Percentiles rank a stretch among this genome's conserved stretches.
Evolutionary conservation across 2,113 vertebrate species (phyloP).

Genomic region (Bubo bubo): DNA sequence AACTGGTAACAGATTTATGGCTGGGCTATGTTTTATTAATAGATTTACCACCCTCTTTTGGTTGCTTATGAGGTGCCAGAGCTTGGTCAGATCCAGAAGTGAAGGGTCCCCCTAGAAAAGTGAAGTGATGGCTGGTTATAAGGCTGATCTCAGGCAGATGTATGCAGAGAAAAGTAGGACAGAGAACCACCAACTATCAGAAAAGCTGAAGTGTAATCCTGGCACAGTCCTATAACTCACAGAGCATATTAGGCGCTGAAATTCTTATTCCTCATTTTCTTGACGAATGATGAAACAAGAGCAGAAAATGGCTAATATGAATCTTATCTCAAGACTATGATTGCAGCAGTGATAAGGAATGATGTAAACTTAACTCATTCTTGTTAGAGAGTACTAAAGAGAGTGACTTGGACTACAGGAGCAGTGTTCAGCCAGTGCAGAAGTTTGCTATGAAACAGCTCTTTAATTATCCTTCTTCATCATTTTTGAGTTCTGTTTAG

Average conservation of each 20-base stretch:
- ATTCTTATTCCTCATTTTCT: constrained; percentile 68
- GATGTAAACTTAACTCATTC: not conserved
- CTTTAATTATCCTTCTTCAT: not conserved
- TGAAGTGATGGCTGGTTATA: not conserved
- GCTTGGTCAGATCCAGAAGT: not conserved
- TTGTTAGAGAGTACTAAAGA: not conserved
- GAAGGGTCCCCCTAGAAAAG: not conserved
- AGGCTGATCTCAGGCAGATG: not conserved
- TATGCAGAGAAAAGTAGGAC: not conserved
- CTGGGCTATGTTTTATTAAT: not conserved
- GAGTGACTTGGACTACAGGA: not conserved
- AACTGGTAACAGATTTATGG: not conserved
- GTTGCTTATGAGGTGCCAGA: not conserved
- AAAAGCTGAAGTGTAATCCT: constrained; percentile 23
- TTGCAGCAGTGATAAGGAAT: not conserved
- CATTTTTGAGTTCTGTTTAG: not conserved
- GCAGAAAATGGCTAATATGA: constrained; percentile 50
- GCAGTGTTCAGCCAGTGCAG: not conserved
- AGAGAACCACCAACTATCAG: not conserved
- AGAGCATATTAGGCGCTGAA: constrained; percentile 12
- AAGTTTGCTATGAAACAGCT: not conserved
- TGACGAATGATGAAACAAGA: constrained; percentile 59
- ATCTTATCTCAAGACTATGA: constrained; percentile 28
- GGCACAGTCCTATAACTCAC: constrained; percentile 34
- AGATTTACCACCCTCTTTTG: not conserved